Conservation (phyloP, 2,888 invertebrate genomes). For the Clunio marinus region DNA sequence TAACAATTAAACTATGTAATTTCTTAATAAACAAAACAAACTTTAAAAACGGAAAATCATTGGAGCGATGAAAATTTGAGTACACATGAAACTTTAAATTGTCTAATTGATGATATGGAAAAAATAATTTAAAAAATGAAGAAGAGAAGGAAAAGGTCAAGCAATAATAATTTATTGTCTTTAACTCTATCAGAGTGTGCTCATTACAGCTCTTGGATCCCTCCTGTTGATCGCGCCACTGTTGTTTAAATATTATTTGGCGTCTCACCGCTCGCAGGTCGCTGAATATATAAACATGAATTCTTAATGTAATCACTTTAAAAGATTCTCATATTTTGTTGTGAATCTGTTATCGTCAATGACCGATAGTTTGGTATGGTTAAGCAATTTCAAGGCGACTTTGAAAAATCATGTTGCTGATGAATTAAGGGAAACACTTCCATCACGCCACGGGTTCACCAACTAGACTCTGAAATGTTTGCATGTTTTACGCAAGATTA, state of each 20-base stretch:
- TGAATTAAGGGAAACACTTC: constrained; percentile 16
- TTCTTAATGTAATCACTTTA: constrained; percentile 28
- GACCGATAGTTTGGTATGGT: neutral
- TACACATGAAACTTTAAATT: too few species aligned
- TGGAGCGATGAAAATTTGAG: neutral
- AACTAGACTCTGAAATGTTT: constrained; percentile 39
- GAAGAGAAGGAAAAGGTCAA: neutral
- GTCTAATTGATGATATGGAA: too few species aligned
- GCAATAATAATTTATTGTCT: neutral
- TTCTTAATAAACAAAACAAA: constrained; percentile 33
- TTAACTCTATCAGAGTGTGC: neutral
- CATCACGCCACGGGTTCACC: constrained; percentile 29
- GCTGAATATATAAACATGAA: constrained; percentile 16
- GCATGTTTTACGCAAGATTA: constrained; percentile 43
- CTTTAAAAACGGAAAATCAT: too few species aligned
- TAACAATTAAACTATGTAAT: constrained; percentile 37
- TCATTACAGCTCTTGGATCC: neutral
- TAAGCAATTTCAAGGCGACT: too few species aligned
- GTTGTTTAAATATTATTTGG: constrained; percentile 19
- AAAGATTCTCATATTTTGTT: neutral
- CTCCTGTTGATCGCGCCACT: constrained; percentile 13
- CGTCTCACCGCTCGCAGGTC: neutral
- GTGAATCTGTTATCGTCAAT: neutral
- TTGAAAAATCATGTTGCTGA: too few species aligned
- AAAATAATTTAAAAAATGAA: too few species aligned